Evolutionary conservation across 1,140 invertebrate genomes (phyloP).

Genomic region (Drosophila nigrodunni): DNA sequence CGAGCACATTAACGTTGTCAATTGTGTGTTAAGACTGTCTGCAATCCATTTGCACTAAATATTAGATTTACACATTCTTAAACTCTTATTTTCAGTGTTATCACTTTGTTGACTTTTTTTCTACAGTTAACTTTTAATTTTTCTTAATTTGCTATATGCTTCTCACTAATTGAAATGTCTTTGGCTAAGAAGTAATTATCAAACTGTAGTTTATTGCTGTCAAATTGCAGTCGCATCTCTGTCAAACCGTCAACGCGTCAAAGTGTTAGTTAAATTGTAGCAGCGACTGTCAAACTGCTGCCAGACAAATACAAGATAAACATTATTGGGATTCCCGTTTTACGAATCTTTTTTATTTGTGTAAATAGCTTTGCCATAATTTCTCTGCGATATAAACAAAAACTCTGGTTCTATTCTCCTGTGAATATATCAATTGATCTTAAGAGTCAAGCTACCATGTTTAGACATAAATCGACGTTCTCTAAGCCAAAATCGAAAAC

Average conservation of each 20-base stretch:
- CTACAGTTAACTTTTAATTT: neutral
- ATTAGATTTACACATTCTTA: slow-evolving; percentile 7
- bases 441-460: slow-evolving; percentile 61
- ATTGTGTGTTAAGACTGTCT: neutral
- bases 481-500: slow-evolving; percentile 30
- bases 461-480: slow-evolving; percentile 61
- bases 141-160: neutral
- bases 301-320: slow-evolving; percentile 18
- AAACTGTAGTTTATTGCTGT: slow-evolving; percentile 9
- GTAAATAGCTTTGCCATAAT: neutral
- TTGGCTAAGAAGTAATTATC: slow-evolving; percentile 1
- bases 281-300: slow-evolving; percentile 15
- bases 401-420: slow-evolving; percentile 14
- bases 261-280: slow-evolving; percentile 19
- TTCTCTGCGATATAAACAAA: slow-evolving; percentile 19
- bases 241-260: slow-evolving; percentile 7
- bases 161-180: neutral
- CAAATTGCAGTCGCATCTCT: slow-evolving; percentile 18
- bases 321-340: slow-evolving; percentile 43
- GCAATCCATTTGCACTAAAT: slow-evolving; percentile 2
- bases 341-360: neutral
- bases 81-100: neutral
- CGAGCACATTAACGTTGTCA: slow-evolving; percentile 27
- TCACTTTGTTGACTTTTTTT: neutral
- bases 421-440: slow-evolving; percentile 44